A percentile compares a stretch with the other conserved stretches of the same genome.
Evolutionary conservation across 2,888 invertebrate genomes (phyloP).

Genomic region (Pachliopta kotzebuea): DNA sequence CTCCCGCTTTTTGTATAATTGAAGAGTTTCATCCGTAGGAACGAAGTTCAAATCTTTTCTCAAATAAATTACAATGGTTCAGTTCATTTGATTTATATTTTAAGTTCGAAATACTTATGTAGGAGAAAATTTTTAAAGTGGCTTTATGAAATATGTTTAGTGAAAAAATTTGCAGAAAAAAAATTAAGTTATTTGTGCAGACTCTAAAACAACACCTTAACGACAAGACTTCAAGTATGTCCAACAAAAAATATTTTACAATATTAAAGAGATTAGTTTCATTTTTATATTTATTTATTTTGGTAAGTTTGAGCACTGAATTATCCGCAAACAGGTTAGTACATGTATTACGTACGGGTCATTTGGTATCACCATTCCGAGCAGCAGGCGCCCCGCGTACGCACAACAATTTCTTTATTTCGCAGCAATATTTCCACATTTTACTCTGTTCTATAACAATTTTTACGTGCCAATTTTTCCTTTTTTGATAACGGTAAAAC

Average conservation of each 20-base stretch:
- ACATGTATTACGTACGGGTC: constrained; percentile 58
- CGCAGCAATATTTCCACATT: constrained; percentile 45
- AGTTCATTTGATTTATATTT: constrained; percentile 27
- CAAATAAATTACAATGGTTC: constrained; percentile 38
- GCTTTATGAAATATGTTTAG: not conserved
- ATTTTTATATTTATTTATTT: not conserved
- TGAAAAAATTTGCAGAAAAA: not conserved
- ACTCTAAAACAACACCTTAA: not conserved
- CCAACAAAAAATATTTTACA: no score
- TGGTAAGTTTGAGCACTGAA: constrained; percentile 15
- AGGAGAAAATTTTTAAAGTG: constrained; percentile 5
- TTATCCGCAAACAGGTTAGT: constrained; percentile 40
- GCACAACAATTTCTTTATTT: constrained; percentile 59
- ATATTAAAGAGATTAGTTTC: no score
- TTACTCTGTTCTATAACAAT: no score
- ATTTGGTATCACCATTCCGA: constrained; percentile 61
- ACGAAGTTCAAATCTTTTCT: constrained; percentile 28
- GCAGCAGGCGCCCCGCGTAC: constrained; percentile 57
- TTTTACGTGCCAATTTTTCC: no score
- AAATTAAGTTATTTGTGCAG: not conserved
- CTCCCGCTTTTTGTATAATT: constrained; percentile 55
- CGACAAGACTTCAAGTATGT: no score
- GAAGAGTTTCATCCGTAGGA: constrained; percentile 44
- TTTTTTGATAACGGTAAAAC: no score
- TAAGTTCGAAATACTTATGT: constrained; percentile 33